A percentile compares a stretch with the other conserved stretches of the same genome.
These are phyloP conservation scores for Semnornis frantzii DNA, from an alignment of 2,113 vertebrate species.

Conservation along the genomic window DNA sequence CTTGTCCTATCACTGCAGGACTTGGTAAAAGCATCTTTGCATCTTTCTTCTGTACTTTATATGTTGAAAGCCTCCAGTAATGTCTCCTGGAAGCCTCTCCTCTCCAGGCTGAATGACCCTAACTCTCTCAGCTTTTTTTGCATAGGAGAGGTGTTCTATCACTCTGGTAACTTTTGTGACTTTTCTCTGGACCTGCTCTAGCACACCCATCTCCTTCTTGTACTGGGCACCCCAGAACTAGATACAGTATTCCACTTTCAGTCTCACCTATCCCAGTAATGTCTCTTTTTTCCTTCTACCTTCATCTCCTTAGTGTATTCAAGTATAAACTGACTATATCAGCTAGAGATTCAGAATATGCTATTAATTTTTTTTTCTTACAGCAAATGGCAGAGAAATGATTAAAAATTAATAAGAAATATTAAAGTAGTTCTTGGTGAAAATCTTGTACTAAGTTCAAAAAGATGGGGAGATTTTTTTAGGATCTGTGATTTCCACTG, in stretches of 20 bases:
- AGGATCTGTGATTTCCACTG: background rate
- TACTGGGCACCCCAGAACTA: background rate
- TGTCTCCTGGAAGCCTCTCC: fast-evolving
- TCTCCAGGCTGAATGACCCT: background rate
- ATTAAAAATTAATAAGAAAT: background rate
- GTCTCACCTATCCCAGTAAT: background rate
- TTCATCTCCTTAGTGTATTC: background rate
- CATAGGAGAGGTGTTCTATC: background rate
- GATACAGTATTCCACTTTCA: background rate
- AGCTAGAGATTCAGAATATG: background rate
- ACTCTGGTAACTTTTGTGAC: background rate
- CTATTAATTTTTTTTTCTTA: background rate
- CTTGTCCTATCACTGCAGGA: background rate
- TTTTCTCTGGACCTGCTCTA: background rate
- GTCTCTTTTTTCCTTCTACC: background rate
- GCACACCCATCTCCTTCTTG: background rate
- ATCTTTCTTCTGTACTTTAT: background rate
- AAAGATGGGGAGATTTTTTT: background rate
- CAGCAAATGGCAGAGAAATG: background rate
- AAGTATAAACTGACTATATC: background rate
- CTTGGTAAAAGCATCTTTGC: background rate
- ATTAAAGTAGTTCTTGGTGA: background rate
- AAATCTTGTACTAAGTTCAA: background rate
- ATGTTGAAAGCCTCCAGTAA: background rate
- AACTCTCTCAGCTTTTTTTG: background rate